These are phyloP conservation scores for Scopus umbretta DNA, from an alignment of 2,113 vertebrate species.

Conservation along the genomic window DNA sequence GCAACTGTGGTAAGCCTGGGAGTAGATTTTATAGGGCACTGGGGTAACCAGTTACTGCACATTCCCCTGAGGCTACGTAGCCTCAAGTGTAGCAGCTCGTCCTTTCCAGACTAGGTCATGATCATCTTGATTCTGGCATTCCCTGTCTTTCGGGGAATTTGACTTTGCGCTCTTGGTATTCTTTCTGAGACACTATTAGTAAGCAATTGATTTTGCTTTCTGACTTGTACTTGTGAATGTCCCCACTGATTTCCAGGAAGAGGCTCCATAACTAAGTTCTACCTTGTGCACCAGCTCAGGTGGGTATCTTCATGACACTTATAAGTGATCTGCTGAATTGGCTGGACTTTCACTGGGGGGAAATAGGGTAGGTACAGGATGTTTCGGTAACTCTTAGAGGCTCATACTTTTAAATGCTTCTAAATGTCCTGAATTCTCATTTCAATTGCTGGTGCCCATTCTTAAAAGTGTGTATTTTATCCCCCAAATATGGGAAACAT, in stretches of 20 bases:
- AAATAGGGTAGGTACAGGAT: not conserved
- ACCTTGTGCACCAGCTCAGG: not conserved
- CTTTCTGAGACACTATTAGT: not conserved
- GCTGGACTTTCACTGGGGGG: not conserved
- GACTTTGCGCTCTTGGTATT: not conserved
- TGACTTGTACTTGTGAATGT: not conserved
- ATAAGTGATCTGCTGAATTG: not conserved
- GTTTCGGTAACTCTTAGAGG: not conserved
- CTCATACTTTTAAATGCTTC: not conserved
- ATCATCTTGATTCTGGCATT: not conserved
- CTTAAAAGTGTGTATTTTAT: not conserved
- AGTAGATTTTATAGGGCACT: constrained; percentile 28
- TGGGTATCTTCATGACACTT: not conserved
- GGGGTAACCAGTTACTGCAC: constrained; percentile 48
- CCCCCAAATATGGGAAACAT: not conserved
- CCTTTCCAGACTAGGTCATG: constrained; percentile 9
- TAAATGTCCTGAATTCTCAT: not conserved
- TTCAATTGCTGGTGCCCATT: not conserved
- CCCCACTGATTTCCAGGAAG: not conserved
- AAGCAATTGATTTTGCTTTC: not conserved
- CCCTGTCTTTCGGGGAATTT: not conserved
- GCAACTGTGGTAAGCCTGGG: not conserved
- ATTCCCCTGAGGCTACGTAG: not conserved
- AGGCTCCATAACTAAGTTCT: not conserved
- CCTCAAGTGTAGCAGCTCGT: constrained; percentile 5